Evolutionary conservation across 2,113 vertebrate species (phyloP).

Genomic region (Phrynosoma platyrhinos): DNA sequence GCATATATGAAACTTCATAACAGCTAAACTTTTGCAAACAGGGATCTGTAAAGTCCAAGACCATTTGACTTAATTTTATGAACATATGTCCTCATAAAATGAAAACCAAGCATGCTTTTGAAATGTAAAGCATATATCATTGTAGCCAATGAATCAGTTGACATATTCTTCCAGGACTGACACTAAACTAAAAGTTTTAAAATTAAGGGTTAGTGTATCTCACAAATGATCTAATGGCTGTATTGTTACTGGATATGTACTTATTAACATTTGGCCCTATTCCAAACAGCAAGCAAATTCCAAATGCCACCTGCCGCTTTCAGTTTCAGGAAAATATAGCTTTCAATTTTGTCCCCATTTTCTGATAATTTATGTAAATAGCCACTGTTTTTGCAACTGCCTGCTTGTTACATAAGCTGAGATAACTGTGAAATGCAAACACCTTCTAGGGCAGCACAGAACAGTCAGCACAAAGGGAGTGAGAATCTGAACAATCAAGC

Average conservation of each 20-base stretch:
- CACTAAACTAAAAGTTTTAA: neutral
- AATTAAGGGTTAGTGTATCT: neutral
- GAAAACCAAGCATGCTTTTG: neutral
- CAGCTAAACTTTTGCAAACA: neutral
- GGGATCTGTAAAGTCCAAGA: neutral
- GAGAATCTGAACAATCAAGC: neutral
- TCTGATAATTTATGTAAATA: neutral
- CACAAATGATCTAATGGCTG: neutral
- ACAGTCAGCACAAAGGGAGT: neutral
- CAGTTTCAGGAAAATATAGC: neutral
- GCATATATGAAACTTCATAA: neutral
- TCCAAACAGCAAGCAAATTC: neutral
- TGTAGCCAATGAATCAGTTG: neutral
- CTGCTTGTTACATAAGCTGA: neutral
- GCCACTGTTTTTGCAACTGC: neutral
- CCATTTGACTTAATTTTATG: constrained; percentile 4
- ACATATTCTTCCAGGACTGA: neutral
- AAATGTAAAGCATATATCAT: neutral
- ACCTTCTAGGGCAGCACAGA: neutral
- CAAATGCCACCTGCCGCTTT: neutral
- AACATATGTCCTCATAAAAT: neutral
- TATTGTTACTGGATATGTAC: neutral
- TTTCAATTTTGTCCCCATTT: neutral
- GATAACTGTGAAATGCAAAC: neutral
- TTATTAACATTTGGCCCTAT: neutral